Evolutionary conservation across 2,797 vertebrate species (phyloP).

Genomic region (Mus minutoides): DNA sequence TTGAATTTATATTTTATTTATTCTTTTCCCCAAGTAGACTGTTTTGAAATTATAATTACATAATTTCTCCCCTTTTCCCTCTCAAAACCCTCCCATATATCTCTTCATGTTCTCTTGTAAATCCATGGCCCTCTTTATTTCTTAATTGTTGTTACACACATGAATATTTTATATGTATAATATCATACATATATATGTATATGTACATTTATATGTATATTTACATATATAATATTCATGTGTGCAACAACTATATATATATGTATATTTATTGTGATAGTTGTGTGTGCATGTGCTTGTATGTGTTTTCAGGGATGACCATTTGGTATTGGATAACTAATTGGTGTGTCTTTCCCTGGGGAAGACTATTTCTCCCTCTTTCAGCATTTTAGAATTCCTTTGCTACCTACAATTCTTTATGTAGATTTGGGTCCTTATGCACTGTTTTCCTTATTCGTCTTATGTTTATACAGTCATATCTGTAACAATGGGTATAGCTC

Average conservation of each 20-base stretch:
- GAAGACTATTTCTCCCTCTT: background rate
- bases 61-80: background rate
- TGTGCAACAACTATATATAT: background rate
- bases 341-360: background rate
- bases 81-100: background rate
- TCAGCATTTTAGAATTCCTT: background rate
- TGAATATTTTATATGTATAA: background rate
- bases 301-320: background rate
- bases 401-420: background rate
- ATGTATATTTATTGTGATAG: background rate
- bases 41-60: background rate
- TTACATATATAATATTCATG: no score
- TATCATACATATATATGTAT: background rate
- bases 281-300: background rate
- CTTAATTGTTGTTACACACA: background rate
- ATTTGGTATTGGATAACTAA: background rate
- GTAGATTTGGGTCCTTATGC: background rate
- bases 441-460: background rate
- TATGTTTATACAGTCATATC: background rate
- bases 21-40: background rate
- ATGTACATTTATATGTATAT: no score
- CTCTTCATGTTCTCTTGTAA: background rate
- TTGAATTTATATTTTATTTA: background rate
- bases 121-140: background rate
- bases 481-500: background rate